phyloP scores from a whole-genome alignment of 2,888 invertebrate species.

The Coelopa pilipes region DNA sequence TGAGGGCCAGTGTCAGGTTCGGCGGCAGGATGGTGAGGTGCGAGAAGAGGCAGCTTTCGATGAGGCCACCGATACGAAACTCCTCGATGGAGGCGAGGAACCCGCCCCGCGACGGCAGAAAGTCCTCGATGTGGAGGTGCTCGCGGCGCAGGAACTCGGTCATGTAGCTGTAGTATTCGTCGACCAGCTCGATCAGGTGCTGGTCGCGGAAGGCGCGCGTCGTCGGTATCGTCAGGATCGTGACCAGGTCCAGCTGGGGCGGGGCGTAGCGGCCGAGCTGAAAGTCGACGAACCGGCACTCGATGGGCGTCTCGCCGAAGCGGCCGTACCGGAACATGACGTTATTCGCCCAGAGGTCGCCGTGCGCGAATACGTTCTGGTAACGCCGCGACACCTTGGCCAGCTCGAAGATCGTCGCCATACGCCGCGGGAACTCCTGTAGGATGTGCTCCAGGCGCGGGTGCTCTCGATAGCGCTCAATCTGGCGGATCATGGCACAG shows the following conservation, averaged over 20 bases:
- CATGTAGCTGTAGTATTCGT: constrained; percentile 71
- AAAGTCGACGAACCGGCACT: constrained; percentile 76
- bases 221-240: constrained; percentile 68
- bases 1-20: constrained; percentile 67
- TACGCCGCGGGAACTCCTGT: constrained; percentile 50
- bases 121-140: constrained; percentile 63
- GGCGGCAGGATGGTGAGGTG: constrained; percentile 70
- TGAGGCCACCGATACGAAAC: constrained; percentile 70
- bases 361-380: constrained; percentile 66
- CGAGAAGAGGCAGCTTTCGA: constrained; percentile 70
- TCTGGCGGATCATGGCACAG: constrained; percentile 54
- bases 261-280: constrained; percentile 76
- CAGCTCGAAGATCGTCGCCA: constrained; percentile 58
- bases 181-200: constrained; percentile 68
- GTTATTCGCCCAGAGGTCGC: constrained; percentile 69
- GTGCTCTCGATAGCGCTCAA: constrained; percentile 58
- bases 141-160: constrained; percentile 64
- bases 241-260: constrained; percentile 73
- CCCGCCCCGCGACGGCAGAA: constrained; percentile 65
- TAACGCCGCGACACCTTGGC: constrained; percentile 60
- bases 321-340: constrained; percentile 64
- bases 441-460: constrained; percentile 50
- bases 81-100: constrained; percentile 65
- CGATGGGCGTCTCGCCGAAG: constrained; percentile 66
- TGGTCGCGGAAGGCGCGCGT: constrained; percentile 65